Percentiles rank a stretch among this genome's conserved stretches.
These are phyloP conservation scores for Dicycla oo DNA, from an alignment of 2,888 invertebrate species.

Conservation along the genomic window DNA sequence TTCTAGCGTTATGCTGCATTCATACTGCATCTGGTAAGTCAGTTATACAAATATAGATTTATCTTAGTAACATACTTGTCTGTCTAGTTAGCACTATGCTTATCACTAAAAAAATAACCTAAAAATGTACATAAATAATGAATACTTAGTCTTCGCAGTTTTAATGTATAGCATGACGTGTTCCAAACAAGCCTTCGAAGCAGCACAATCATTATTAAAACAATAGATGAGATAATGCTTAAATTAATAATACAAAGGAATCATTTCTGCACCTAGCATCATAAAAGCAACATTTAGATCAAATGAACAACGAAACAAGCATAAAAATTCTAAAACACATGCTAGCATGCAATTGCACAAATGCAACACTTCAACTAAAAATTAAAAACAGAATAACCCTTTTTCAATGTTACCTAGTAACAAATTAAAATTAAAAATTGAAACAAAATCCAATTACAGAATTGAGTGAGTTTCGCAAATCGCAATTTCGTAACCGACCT, in stretches of 20 bases:
- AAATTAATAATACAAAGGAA: constrained; percentile 1
- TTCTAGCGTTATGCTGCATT: constrained; percentile 87
- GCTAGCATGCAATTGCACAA: constrained; percentile 48
- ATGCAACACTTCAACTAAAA: constrained; percentile 10
- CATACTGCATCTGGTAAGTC: constrained; percentile 86
- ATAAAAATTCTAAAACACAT: constrained; percentile 22
- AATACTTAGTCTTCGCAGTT: constrained; percentile 10
- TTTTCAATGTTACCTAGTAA: constrained; percentile 16
- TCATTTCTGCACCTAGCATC: constrained; percentile 41
- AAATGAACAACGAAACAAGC: constrained; percentile 19
- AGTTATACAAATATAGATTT: not conserved
- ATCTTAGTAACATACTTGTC: constrained; percentile 19
- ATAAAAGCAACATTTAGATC: constrained; percentile 19
- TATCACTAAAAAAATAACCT: constrained; percentile 37
- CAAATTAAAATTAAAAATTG: constrained; percentile 27
- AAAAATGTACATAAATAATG: constrained; percentile 36
- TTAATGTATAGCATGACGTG: constrained; percentile 37
- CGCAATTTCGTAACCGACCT: constrained; percentile 37
- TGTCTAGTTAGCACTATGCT: constrained; percentile 58
- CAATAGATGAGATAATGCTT: constrained; percentile 12
- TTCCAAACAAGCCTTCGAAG: constrained; percentile 6
- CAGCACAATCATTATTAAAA: constrained; percentile 24
- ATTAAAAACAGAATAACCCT: constrained; percentile 16
- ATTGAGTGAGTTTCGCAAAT: constrained; percentile 22
- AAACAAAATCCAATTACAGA: constrained; percentile 37